Base-by-base conservation (phyloP, 2,797 vertebrate species). In the Hoplostethus atlanticus region DNA sequence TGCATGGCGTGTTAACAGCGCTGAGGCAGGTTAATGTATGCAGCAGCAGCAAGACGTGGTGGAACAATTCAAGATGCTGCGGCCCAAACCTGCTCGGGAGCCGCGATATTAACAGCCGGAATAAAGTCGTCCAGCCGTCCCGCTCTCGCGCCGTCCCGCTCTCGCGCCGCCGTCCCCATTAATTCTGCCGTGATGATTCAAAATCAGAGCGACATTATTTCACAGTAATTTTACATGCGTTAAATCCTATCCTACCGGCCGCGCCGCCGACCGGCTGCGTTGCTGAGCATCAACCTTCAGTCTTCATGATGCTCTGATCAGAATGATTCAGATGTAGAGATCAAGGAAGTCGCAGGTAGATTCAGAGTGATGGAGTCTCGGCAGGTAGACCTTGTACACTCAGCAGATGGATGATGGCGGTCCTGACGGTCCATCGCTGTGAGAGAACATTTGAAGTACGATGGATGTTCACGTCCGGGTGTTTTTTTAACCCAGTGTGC, bases 61-160 rank as follows among this genome's bases (percentile, higher is more conserved):
- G 79, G 84, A 90, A 91, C 84, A 87, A 89, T 91, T 89, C 47
- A 66, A 88, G 82, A 74, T 64, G 16, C 58, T 11, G 75, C 21
- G 28, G 56, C 21, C 47, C 47, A 38, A 54, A 60, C 48, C 17
- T 58, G 28, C 54, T 31, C 40, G 36, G 36, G 53, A 38, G 13
- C 68, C 50, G 34, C 63, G 68, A 87, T 71, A 40, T 80, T 67
- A 87, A 89, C 84, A 81, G 70, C 79, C 79, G 71, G 71, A 81
- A 31, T 57, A 50, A 64, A 84, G 66, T 21, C 21, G 21, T 21
- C 21, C 21, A 21, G 21, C 21, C 21, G 21, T 21, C 21, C 21
- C 21, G 21, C n/a, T n/a, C n/a, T n/a, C n/a, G n/a, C 55, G 17
- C 17, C 2, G 28, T n/a, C n/a, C n/a, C n/a, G 30, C 31, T 8